Evolutionary conservation across 1,140 invertebrate species (phyloP).

Genomic region (Drosophila jambulina): DNA sequence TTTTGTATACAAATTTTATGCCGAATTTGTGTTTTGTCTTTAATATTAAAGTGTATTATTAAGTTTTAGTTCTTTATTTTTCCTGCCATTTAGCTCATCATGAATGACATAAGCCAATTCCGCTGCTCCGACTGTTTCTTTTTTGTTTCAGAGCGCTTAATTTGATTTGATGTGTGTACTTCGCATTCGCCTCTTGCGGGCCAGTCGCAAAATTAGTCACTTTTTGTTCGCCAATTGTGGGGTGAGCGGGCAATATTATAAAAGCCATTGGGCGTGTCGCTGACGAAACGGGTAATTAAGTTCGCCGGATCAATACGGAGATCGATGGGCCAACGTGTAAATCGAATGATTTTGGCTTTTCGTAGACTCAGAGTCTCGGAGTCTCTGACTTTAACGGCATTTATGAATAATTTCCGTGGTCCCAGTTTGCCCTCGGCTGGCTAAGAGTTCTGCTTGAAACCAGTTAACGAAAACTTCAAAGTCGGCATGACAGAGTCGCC

Average conservation of each 20-base stretch:
- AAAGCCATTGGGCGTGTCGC: conserved; percentile 37
- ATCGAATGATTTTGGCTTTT: conserved; percentile 11
- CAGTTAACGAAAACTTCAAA: conserved; percentile 39
- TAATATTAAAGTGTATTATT: not conserved
- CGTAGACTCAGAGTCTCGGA: not conserved
- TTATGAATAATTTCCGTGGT: conserved; percentile 41
- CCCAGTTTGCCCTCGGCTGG: conserved; percentile 27
- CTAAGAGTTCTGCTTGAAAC: conserved; percentile 25
- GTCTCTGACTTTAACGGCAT: conserved; percentile 12
- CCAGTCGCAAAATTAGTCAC: conserved; percentile 25
- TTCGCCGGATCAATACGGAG: conserved; percentile 6
- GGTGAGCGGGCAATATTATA: conserved; percentile 1
- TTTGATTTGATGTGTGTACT: conserved; percentile 56
- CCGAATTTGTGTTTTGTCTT: not conserved
- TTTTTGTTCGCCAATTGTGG: conserved; percentile 10
- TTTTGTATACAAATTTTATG: not conserved
- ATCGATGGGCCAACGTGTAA: conserved; percentile 20
- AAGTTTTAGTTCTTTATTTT: not conserved
- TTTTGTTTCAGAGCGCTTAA: conserved; percentile 49
- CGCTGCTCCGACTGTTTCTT: conserved; percentile 12
- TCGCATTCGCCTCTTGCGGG: conserved; percentile 29
- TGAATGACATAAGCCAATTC: conserved; percentile 32
- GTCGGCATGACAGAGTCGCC: conserved; percentile 35
- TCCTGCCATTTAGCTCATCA: conserved; percentile 1
- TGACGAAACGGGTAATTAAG: conserved; percentile 47